These are phyloP conservation scores for Lerista edwardsae DNA, from an alignment of 2,797 vertebrate species.

Conservation along the genomic window DNA sequence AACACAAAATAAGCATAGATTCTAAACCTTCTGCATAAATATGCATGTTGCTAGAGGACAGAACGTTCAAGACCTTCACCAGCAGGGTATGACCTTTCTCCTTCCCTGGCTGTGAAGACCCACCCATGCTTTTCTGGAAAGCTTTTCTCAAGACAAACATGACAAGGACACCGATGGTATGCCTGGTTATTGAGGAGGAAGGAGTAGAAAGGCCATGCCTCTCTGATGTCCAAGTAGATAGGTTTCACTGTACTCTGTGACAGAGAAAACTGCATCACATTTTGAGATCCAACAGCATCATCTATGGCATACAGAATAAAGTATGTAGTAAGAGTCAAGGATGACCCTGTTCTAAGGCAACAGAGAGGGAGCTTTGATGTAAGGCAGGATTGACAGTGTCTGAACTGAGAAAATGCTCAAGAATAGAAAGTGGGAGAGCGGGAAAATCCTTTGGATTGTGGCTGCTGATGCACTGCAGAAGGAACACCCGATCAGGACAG, in stretches of 20 bases:
- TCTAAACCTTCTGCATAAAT: background rate
- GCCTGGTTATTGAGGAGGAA: background rate
- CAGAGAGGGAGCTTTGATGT: background rate
- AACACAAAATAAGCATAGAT: background rate
- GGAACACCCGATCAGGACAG: conserved; percentile 27
- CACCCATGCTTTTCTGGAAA: background rate
- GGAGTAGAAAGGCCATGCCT: background rate
- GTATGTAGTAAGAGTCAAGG: background rate
- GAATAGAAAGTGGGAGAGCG: background rate
- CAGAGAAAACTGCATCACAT: background rate
- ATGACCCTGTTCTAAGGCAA: background rate
- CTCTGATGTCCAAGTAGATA: background rate
- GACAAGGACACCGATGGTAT: background rate
- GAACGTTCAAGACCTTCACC: background rate
- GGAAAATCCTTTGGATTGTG: background rate
- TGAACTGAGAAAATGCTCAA: background rate
- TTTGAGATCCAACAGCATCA: background rate
- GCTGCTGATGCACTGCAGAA: accelerated
- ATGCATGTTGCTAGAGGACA: background rate
- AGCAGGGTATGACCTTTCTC: background rate
- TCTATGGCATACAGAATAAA: background rate
- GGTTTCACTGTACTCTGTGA: background rate
- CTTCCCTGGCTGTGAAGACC: background rate
- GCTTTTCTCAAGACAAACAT: background rate
- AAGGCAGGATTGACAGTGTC: background rate